Evolutionary conservation across 2,113 vertebrate species (phyloP).

Genomic region (Gnathonemus longibarbis): DNA sequence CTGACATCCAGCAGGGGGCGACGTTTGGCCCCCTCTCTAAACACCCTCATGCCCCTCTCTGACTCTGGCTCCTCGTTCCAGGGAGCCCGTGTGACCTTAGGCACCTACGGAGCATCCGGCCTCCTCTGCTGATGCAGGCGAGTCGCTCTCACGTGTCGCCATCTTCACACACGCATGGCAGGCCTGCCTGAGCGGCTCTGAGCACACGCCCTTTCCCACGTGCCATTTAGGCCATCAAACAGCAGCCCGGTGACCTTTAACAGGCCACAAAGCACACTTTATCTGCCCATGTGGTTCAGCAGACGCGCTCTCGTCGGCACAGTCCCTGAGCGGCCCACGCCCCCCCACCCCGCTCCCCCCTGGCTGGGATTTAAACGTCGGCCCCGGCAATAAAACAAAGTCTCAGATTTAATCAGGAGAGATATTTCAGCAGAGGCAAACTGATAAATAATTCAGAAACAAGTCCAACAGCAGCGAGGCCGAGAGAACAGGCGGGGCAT

Average conservation of each 20-base stretch:
- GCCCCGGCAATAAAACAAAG: slow-evolving; percentile 51
- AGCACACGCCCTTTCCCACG: not conserved
- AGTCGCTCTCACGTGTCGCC: not conserved
- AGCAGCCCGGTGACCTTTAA: not conserved
- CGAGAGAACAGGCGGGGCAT: not conserved
- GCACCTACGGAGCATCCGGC: not conserved
- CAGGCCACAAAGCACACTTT: not conserved
- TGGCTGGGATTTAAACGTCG: slow-evolving; percentile 48
- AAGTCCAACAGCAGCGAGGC: slow-evolving; percentile 41
- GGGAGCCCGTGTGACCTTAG: not conserved
- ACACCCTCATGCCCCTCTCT: not conserved
- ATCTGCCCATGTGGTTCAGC: not conserved
- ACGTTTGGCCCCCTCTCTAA: not conserved
- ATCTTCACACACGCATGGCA: not conserved
- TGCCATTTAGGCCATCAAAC: not conserved
- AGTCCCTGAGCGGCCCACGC: not conserved
- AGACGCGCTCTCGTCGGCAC: not conserved
- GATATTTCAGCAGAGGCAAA: slow-evolving; percentile 53
- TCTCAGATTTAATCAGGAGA: slow-evolving; percentile 61
- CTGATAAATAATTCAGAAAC: slow-evolving; percentile 65
- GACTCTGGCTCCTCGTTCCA: not conserved
- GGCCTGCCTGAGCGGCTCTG: not conserved
- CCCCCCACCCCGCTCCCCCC: not conserved
- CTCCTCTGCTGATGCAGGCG: not conserved
- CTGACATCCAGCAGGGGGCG: not conserved